A percentile compares a stretch with the other conserved stretches of the same genome.
These are phyloP conservation scores for Luehdorfia chinensis DNA, from an alignment of 1,140 invertebrate species.

Conservation along the genomic window DNA sequence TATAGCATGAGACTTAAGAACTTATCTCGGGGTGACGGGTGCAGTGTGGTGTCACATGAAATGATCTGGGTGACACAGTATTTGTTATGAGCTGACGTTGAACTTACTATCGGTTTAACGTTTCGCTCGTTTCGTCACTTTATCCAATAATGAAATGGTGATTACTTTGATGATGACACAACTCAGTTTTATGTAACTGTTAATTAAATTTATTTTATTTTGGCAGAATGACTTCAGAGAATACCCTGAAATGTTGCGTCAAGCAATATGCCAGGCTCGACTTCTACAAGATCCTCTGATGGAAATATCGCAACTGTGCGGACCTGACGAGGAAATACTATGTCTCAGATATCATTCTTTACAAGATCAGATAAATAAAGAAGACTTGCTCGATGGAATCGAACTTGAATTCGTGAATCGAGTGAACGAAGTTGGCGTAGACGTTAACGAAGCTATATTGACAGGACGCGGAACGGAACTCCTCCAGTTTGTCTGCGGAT, in stretches of 20 bases:
- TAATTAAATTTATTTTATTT: slow-evolving; percentile 18
- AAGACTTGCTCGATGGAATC: slow-evolving; percentile 90
- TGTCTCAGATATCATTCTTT: slow-evolving; percentile 94
- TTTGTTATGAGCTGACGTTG: too few relatives aligned
- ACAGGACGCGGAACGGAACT: slow-evolving; percentile 92
- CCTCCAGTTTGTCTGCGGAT: slow-evolving; percentile 98
- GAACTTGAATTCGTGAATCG: slow-evolving; percentile 95
- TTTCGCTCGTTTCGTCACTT: too few relatives aligned
- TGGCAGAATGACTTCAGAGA: slow-evolving; percentile 90
- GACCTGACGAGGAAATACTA: slow-evolving; percentile 96
- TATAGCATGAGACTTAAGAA: too few relatives aligned
- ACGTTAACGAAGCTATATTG: slow-evolving; percentile 95
- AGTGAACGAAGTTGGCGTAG: slow-evolving; percentile 99
- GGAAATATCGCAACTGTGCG: slow-evolving; percentile 97
- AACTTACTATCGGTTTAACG: too few relatives aligned
- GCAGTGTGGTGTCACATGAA: too few relatives aligned
- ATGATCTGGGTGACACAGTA: too few relatives aligned
- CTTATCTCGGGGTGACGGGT: too few relatives aligned
- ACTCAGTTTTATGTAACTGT: too few relatives aligned
- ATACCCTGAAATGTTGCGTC: slow-evolving; percentile 91
- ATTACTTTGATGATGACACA: too few relatives aligned
- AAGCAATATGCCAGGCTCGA: slow-evolving; percentile 95
- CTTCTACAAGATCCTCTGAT: slow-evolving; percentile 96
- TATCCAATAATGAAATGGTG: too few relatives aligned
- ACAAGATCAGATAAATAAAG: slow-evolving; percentile 91